phyloP scores from a whole-genome alignment of 2,797 vertebrate species.

The Rallus crepitans region DNA sequence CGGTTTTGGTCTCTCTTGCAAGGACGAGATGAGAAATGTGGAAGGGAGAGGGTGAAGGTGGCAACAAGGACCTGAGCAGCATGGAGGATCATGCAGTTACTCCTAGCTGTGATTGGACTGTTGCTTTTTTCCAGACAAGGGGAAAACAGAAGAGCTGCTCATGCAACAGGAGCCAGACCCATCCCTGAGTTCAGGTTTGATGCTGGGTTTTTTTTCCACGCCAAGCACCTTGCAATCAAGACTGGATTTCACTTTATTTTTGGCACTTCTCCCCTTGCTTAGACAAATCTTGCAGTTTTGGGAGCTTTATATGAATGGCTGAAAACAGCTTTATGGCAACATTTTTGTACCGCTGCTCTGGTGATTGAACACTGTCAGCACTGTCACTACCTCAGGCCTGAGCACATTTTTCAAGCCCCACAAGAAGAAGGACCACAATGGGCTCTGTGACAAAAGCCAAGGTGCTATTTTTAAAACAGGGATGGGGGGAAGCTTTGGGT shows the following conservation, averaged over 20 bases:
- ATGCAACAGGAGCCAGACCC: not conserved
- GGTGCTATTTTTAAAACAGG: slow-evolving; percentile 5
- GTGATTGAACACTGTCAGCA: not conserved
- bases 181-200: not conserved
- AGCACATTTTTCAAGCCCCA: not conserved
- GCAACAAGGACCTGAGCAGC: not conserved
- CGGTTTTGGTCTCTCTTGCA: not conserved
- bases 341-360: not conserved
- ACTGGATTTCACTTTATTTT: not conserved
- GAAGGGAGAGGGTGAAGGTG: not conserved
- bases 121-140: not conserved
- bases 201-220: not conserved
- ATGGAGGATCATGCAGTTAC: not conserved
- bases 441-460: not conserved
- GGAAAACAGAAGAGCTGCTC: not conserved
- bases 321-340: not conserved
- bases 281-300: not conserved
- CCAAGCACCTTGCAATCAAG: not conserved
- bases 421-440: not conserved
- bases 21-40: not conserved
- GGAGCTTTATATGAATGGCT: not conserved
- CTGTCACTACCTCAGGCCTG: not conserved
- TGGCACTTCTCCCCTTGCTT: not conserved
- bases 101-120: not conserved
- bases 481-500: not conserved